Base-by-base conservation (phyloP, 2,888 invertebrate genomes). In the Idaea dimidiata region DNA sequence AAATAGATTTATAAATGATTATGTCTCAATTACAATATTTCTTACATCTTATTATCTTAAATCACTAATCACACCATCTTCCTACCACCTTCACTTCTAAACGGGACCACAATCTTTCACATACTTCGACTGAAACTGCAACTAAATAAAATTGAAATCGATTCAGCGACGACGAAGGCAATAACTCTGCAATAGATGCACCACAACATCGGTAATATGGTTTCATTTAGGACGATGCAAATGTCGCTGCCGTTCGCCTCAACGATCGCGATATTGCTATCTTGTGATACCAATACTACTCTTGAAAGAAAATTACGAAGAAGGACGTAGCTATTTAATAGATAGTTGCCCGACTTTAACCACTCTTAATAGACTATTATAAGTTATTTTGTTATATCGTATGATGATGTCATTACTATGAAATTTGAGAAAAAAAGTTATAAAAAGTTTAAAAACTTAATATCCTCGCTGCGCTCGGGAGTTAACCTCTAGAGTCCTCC, bases 201-300 rank as follows among this genome's bases (percentile, higher is more conserved):
- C 76, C 72, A 76, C 80, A 81, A 83, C 78, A 82, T 82, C 79
- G 82, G 82, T 85, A 87, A 84, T 74, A 77, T 67, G 72, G 71
- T 73, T 79, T 77, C 72, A 74, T 76, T 77, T 75, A 73, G 72
- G 67, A 71, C 76, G 84, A 87, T 88, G 89, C 87, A 88, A 89
- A 90, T 87, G 83, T 87, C 81, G 80, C 74, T 73, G 79, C 72
- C 77, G 80, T 75, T 76, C 77, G 83, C 83, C 82, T 76, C 81
- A 74, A 73, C 80, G 84, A 80, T 81, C 78, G 72, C 84, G 80
- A 88, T 90, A 89, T 89, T 88, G 82, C 82, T 78, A 75, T 77
- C 77, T 73, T 75, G 73, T 71, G 73, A 75, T 75, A 72, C 71
- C 71, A 43, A 75, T 75, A 72, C 71, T 71, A 43, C 43, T 10